Conservation (phyloP, 2,888 invertebrate genomes). For the Onthophagus sagittarius region DNA sequence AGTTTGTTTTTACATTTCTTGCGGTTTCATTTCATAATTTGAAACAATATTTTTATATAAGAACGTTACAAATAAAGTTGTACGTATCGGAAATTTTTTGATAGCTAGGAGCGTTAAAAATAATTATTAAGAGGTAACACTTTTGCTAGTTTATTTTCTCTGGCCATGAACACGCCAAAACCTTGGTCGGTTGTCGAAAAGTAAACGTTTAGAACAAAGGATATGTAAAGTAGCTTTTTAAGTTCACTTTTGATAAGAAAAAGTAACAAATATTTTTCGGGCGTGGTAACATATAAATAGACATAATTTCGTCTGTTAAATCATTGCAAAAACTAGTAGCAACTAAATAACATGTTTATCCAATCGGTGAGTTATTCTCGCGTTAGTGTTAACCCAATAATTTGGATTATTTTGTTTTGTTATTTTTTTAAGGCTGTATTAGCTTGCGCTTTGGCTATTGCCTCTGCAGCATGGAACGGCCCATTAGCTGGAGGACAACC, state of each 20-base stretch:
- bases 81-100: too few species aligned
- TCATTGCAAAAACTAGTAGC: slow-evolving; percentile 39
- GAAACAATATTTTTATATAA: background rate
- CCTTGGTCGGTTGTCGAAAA: background rate
- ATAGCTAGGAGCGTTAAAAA: background rate
- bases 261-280: background rate
- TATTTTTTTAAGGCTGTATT: slow-evolving; percentile 40
- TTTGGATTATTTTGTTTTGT: slow-evolving; percentile 8
- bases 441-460: slow-evolving; percentile 40
- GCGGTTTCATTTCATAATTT: background rate
- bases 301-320: slow-evolving; percentile 38
- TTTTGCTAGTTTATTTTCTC: background rate
- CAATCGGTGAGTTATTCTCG: slow-evolving; percentile 44
- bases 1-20: background rate
- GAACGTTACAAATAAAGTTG: background rate
- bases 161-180: background rate
- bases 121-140: background rate
- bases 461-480: slow-evolving; percentile 44
- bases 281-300: slow-evolving; percentile 37
- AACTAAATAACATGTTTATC: slow-evolving; percentile 45
- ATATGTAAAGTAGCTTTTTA: background rate
- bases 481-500: slow-evolving; percentile 46
- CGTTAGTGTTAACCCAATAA: background rate
- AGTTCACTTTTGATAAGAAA: background rate
- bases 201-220: background rate